These are phyloP conservation scores for Pteria penguin DNA, from an alignment of 2,888 invertebrate species.

Conservation along the genomic window DNA sequence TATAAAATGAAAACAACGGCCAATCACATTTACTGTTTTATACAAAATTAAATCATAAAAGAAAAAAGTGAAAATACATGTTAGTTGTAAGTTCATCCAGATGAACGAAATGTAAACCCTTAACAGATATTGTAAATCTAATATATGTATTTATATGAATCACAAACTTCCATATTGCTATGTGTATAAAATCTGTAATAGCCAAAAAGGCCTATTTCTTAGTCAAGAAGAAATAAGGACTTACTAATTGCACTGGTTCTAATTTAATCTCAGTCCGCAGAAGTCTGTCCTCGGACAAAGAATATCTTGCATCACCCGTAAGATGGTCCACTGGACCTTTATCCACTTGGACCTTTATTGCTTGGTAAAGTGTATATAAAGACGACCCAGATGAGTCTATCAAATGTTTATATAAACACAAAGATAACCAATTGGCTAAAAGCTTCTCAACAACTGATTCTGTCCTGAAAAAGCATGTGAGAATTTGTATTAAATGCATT, in stretches of 20 bases:
- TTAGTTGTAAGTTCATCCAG: too few relatives aligned
- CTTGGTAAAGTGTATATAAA: constrained; percentile 97
- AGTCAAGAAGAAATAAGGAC: too few relatives aligned
- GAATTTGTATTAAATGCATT: too few relatives aligned
- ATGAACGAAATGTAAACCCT: too few relatives aligned
- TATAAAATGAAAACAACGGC: too few relatives aligned
- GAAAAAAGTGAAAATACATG: too few relatives aligned
- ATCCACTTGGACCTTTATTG: constrained; percentile 99
- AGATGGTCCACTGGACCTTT: constrained; percentile 99
- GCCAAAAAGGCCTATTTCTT: background rate
- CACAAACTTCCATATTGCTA: too few relatives aligned
- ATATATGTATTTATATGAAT: background rate
- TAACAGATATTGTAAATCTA: too few relatives aligned
- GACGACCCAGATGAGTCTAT: constrained; percentile 98
- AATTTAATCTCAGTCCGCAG: constrained; percentile 93
- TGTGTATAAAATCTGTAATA: too few relatives aligned
- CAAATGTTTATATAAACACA: constrained; percentile 97
- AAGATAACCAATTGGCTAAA: constrained; percentile 99
- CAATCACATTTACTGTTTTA: too few relatives aligned
- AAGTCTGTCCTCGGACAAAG: constrained; percentile 98
- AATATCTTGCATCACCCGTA: constrained; percentile 98
- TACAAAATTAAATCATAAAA: too few relatives aligned
- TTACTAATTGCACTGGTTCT: constrained; percentile 84
- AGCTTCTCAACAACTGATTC: constrained; percentile 99
- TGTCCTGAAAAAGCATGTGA: constrained; percentile 86